Conservation (phyloP, 2,113 vertebrate genomes). For the Platichthys stellatus region DNA sequence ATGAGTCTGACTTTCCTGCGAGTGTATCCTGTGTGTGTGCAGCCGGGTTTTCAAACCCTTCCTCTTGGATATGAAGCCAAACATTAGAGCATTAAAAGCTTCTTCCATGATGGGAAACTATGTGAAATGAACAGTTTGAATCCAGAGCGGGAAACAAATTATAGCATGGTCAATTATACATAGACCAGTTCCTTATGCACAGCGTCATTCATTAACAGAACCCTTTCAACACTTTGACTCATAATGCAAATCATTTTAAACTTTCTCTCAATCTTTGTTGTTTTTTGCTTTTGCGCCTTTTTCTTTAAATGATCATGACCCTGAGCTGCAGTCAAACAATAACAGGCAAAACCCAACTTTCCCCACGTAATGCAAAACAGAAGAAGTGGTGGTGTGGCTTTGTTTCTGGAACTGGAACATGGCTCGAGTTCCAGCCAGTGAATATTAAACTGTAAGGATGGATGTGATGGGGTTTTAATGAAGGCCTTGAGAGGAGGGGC, state of each 20-base stretch:
- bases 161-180: conserved; percentile 3
- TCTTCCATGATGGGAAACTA: neutral
- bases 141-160: conserved; percentile 18
- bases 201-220: conserved; percentile 30
- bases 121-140: conserved; percentile 3
- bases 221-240: conserved; percentile 32
- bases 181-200: conserved; percentile 11
- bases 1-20: neutral
- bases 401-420: conserved; percentile 37
- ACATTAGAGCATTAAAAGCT: neutral
- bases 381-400: conserved; percentile 34
- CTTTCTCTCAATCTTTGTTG: conserved; percentile 11
- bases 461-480: conserved; percentile 65
- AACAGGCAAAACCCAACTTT: conserved; percentile 26
- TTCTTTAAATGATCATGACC: conserved; percentile 35
- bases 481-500: conserved; percentile 35
- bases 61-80: neutral
- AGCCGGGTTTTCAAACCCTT: conserved; percentile 8
- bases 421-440: conserved; percentile 45
- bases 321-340: conserved; percentile 37
- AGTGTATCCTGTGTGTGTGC: neutral
- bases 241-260: conserved; percentile 42
- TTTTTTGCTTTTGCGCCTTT: conserved; percentile 6
- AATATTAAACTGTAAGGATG: conserved; percentile 51
- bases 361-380: conserved; percentile 45